phyloP scores from a whole-genome alignment of 2,113 vertebrate genomes.

The Nycticorax nycticorax region DNA sequence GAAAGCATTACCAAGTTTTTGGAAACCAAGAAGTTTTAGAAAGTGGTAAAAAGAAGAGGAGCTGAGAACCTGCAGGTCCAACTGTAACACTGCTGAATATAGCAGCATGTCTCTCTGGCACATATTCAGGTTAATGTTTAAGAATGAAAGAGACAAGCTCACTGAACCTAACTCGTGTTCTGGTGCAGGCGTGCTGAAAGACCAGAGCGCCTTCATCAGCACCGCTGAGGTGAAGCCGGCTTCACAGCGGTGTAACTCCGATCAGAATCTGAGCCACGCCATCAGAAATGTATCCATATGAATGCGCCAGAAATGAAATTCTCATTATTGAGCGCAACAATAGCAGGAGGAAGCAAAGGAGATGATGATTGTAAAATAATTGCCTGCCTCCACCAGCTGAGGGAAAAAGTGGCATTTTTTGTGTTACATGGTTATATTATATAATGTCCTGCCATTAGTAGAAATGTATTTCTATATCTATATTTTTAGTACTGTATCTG shows the following conservation, averaged over 20 bases:
- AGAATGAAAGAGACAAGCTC: not conserved
- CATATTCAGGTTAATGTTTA: not conserved
- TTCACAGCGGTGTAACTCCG: not conserved
- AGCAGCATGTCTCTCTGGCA: not conserved
- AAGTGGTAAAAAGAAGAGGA: not conserved
- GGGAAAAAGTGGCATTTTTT: not conserved
- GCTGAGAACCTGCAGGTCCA: not conserved
- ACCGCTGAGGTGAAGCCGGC: rapidly evolving
- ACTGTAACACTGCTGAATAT: not conserved
- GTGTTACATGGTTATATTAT: not conserved
- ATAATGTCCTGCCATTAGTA: not conserved
- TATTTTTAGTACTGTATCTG: not conserved
- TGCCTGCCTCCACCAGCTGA: not conserved
- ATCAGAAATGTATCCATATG: not conserved
- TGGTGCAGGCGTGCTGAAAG: not conserved
- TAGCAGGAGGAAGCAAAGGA: not conserved
- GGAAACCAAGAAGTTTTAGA: not conserved
- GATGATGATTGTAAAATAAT: not conserved
- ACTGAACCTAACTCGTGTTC: not conserved
- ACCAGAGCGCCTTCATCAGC: not conserved
- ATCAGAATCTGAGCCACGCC: not conserved
- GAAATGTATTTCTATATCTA: not conserved
- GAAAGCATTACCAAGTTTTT: not conserved
- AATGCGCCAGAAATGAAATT: not conserved
- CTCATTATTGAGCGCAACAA: not conserved